Evolutionary conservation across 1,140 invertebrate species (phyloP), one percentile per base, ranked within the genome.

Genomic region (Phymorhynchus buccinoides): DNA sequence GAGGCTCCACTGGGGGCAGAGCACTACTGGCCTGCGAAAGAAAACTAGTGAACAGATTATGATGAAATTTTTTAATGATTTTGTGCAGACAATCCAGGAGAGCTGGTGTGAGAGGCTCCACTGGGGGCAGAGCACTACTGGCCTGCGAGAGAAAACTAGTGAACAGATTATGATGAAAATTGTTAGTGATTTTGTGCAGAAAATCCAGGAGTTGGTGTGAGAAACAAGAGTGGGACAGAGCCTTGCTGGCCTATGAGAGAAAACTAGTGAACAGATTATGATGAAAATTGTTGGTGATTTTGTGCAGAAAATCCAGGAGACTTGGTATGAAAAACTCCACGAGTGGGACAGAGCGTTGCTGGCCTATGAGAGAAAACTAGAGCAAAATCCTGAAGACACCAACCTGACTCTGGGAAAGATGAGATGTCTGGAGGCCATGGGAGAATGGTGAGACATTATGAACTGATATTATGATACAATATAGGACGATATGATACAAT

Each of bases 121-220:
- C 91, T 52, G 48, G 48, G 48, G 22, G 12, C 48, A 18, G 44
- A n/a, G n/a, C 99, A 0, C 94, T 99, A 27, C 94, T 96, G 84
- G 95, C 98, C 0, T 99, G 99, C 91, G 94, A 96, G 75, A 86
- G 94, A 14, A 94, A 95, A 18, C 92, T 93, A 80, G 90, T n/a
- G n/a, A n/a, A n/a, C n/a, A n/a, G n/a, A n/a, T n/a, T n/a, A n/a
- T n/a, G n/a, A n/a, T n/a, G n/a, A n/a, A n/a, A n/a, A n/a, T n/a
- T n/a, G n/a, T n/a, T n/a, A n/a, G n/a, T n/a, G n/a, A n/a, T n/a
- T n/a, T n/a, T n/a, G n/a, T n/a, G 99, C 77, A 94, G n/a, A n/a
- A n/a, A n/a, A n/a, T n/a, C n/a, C n/a, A n/a, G n/a, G n/a, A n/a
- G 97, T 9, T 99, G 99, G 99, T 99, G 99, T 92, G 99, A 99